Conservation (phyloP, 2,113 vertebrate genomes). For the Apodemus sylvaticus region DNA sequence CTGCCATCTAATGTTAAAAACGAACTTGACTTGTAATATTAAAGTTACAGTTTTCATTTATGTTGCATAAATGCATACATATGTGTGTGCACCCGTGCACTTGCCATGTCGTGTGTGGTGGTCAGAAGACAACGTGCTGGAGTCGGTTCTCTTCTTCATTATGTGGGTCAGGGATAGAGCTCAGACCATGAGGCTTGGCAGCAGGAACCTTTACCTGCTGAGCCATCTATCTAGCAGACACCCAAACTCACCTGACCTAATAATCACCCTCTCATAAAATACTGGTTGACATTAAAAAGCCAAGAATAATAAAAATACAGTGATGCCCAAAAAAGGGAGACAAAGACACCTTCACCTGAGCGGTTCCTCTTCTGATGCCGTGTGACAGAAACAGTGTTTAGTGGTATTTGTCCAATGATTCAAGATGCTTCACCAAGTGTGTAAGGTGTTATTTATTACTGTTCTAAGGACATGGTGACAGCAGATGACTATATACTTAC, state of each 20-base stretch:
- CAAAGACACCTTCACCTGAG: conserved; percentile 13
- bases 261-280: conserved; percentile 19
- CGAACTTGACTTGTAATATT: not conserved
- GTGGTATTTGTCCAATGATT: not conserved
- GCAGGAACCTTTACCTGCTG: not conserved
- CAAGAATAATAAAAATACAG: not conserved
- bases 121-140: not conserved
- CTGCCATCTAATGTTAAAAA: conserved; percentile 27
- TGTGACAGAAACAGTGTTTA: not conserved
- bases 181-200: not conserved
- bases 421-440: not conserved
- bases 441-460: not conserved
- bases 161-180: not conserved
- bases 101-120: not conserved
- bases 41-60: not conserved
- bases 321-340: not conserved
- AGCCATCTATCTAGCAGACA: not conserved
- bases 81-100: not conserved
- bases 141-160: not conserved
- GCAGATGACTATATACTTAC: conserved; percentile 86
- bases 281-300: not conserved
- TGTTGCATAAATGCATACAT: not conserved
- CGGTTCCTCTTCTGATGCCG: not conserved
- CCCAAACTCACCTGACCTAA: not conserved
- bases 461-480: not conserved